phyloP scores from a whole-genome alignment of 2,113 vertebrate genomes.

The Electrona antarctica region DNA sequence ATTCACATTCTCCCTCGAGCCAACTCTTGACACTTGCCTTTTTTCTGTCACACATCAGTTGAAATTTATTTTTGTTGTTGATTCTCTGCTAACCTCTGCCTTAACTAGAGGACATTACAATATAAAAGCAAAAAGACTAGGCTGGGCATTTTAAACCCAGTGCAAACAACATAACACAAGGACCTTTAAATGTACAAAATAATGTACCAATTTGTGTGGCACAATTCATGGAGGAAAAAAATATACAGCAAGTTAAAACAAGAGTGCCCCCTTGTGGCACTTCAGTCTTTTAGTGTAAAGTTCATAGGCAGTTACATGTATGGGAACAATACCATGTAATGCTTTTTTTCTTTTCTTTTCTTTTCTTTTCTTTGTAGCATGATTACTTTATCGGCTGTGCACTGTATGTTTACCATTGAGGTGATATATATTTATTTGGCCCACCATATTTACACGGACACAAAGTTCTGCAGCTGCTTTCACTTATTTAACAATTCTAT shows the following conservation, averaged over 20 bases:
- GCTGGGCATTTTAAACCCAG: constrained; percentile 46
- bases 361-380: constrained; percentile 56
- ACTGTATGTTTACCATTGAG: constrained; percentile 56
- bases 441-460: constrained; percentile 62
- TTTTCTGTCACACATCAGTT: constrained; percentile 44
- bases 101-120: constrained; percentile 64
- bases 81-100: constrained; percentile 71
- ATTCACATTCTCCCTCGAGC: constrained; percentile 59
- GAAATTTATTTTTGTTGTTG: constrained; percentile 43
- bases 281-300: constrained; percentile 68
- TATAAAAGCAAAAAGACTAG: constrained; percentile 44
- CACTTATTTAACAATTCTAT: constrained; percentile 29
- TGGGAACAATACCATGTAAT: constrained; percentile 56
- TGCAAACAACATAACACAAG: constrained; percentile 34
- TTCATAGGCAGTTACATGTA: constrained; percentile 66
- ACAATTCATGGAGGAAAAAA: constrained; percentile 11
- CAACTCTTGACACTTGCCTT: constrained; percentile 65
- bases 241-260: neutral
- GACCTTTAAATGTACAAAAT: constrained; percentile 63
- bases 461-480: constrained; percentile 51
- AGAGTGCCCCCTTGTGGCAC: constrained; percentile 57
- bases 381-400: constrained; percentile 65
- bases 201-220: constrained; percentile 36
- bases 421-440: constrained; percentile 51
- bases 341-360: constrained; percentile 7